These are phyloP conservation scores for Sandelia bainsii DNA, from an alignment of 2,797 vertebrate species.

Conservation along the genomic window DNA sequence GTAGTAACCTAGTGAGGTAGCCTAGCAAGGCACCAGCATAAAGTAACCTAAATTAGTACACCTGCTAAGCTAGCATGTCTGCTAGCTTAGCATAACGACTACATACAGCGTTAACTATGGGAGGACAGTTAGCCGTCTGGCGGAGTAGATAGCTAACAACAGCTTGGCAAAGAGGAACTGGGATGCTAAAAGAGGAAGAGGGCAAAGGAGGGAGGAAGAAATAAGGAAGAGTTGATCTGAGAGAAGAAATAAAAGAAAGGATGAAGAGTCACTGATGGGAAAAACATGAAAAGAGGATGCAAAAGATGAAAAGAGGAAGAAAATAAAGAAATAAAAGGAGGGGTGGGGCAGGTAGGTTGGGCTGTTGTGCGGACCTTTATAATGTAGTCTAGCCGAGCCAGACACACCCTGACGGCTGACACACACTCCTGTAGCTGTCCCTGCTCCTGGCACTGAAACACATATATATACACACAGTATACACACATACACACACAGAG, in stretches of 20 bases:
- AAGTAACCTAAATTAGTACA: conserved; percentile 15
- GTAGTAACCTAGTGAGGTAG: background rate
- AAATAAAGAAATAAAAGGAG: background rate
- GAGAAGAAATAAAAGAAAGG: background rate
- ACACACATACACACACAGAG: conserved; percentile 17
- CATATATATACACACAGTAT: conserved; percentile 37
- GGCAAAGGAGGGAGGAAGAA: too few relatives aligned
- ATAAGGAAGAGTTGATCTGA: background rate
- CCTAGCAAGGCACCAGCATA: conserved; percentile 15
- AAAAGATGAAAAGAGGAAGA: background rate
- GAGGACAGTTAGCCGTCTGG: conserved; percentile 31
- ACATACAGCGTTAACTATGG: conserved; percentile 8
- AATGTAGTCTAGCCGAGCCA: conserved; percentile 63
- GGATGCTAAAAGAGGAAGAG: background rate
- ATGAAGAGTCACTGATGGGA: background rate
- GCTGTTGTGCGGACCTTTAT: conserved; percentile 59
- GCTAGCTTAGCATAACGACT: conserved; percentile 30
- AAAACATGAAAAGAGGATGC: background rate
- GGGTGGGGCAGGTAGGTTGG: conserved; percentile 5
- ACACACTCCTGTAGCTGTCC: conserved; percentile 69
- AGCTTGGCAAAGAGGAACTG: conserved; percentile 2
- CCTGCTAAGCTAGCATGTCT: conserved; percentile 9
- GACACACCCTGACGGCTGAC: conserved; percentile 72
- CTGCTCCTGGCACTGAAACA: conserved; percentile 60
- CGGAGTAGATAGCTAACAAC: conserved; percentile 28